Base-by-base conservation (phyloP, 2,888 invertebrate species). In the Digitonthophagus gazella region DNA sequence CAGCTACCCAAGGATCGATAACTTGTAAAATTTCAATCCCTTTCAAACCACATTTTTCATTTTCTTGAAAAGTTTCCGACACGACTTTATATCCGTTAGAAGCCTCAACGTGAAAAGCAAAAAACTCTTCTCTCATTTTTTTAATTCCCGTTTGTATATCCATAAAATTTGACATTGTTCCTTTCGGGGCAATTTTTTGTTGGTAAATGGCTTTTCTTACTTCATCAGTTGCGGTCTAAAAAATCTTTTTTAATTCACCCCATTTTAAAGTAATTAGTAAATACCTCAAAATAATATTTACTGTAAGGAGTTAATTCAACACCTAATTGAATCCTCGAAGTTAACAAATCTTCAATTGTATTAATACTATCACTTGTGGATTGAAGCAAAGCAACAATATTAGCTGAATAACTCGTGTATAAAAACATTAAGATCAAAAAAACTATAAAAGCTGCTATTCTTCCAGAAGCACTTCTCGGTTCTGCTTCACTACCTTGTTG, bases 1-100 rank as follows among this genome's bases (percentile, higher is more conserved):
- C 84, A 0, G 86, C 84, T 0, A 87, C 78, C 85, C 85, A 86
- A 0, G 88, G 87, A 61, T 86, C 85, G 0, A 84, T 83, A 67
- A 85, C 83, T 72, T 86, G 86, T 44, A 86, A 83, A 74, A 84
- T 87, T 72, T 84, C 84, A 0, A 88, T 86, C 77, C 90, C 91
- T 68, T 87, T 86, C 16, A 92, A 80, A 0, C 89, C 88, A 77
- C 92, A 92, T 78, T 91, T 92, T 79, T 92, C 89, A 11, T 86
- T 86, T 78, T 91, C 91, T 15, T 84, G 82, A 76, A 89, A 92
- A 67, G 86, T 88, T 78, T 89, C 88, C 15, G 87, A 86, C 0
- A 91, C 87, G 20, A 90, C 82, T 77, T 90, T 88, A 78, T 91
- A 91, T 0, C 88, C 88, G 0, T 87, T 85, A 0, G 89, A 87